Percentiles rank a stretch among this genome's conserved stretches.
These are phyloP conservation scores for Eilema sororculum DNA, from an alignment of 2,888 invertebrate genomes.

Conservation along the genomic window DNA sequence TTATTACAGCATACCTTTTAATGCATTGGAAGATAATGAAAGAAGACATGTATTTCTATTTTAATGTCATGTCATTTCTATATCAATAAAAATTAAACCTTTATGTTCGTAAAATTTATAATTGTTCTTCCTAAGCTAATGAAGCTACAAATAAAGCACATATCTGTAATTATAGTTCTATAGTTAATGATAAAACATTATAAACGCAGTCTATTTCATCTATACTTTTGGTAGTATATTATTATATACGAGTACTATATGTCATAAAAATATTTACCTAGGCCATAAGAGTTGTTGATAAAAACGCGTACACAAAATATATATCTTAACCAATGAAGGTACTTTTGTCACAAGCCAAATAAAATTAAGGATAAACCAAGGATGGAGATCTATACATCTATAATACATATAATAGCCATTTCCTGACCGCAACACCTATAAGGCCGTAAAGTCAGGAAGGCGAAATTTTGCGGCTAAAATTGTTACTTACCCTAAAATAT, in stretches of 20 bases:
- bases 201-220: neutral
- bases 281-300: neutral
- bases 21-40: neutral
- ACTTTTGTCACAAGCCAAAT: neutral
- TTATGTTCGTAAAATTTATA: neutral
- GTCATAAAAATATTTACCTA: neutral
- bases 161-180: neutral
- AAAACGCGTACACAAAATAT: neutral
- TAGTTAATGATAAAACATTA: neutral
- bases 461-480: constrained; percentile 44
- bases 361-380: constrained; percentile 23
- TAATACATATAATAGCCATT: constrained; percentile 31
- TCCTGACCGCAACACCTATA: constrained; percentile 33
- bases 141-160: neutral
- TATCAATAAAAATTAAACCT: too few species aligned
- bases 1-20: neutral
- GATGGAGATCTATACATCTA: constrained; percentile 33
- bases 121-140: neutral
- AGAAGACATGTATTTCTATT: neutral
- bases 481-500: constrained; percentile 49
- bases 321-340: neutral
- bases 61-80: too few species aligned
- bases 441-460: constrained; percentile 44
- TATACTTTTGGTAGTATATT: too few species aligned
- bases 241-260: too few species aligned